These are phyloP conservation scores for Acronicta aceris DNA, from an alignment of 2,888 invertebrate genomes.

Conservation along the genomic window DNA sequence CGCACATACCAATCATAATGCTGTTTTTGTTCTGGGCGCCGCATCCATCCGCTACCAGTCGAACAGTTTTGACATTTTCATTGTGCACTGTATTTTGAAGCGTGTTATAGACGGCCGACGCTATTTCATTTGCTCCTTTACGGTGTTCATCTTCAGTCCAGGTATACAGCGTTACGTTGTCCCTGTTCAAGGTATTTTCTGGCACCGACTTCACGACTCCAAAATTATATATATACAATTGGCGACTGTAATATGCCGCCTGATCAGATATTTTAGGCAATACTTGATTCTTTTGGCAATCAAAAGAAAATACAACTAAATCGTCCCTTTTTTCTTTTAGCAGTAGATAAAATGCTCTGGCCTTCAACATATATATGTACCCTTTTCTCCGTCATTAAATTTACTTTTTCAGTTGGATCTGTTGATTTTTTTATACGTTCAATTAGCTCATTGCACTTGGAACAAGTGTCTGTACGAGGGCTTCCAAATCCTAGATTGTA, in stretches of 20 bases:
- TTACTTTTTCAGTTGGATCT: constrained; percentile 14
- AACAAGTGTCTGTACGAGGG: too few species aligned
- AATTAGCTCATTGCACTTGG: too few species aligned
- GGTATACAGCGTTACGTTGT: constrained; percentile 48
- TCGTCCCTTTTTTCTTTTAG: constrained; percentile 29
- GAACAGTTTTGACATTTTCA: constrained; percentile 37
- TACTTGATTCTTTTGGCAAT: constrained; percentile 46
- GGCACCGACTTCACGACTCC: constrained; percentile 43
- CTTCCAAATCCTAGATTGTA: too few species aligned
- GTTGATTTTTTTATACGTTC: constrained; percentile 1
- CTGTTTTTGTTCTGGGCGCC: constrained; percentile 54
- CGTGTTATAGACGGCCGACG: constrained; percentile 50
- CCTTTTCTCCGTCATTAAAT: constrained; percentile 36
- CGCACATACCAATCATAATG: constrained; percentile 51
- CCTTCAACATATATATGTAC: constrained; percentile 33
- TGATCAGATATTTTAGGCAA: constrained; percentile 55
- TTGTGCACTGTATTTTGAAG: constrained; percentile 20
- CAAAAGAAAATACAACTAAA: constrained; percentile 26
- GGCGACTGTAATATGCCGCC: constrained; percentile 53
- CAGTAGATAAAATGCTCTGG: constrained; percentile 40
- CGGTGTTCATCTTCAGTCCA: constrained; percentile 54
- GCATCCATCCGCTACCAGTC: constrained; percentile 52
- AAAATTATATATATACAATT: constrained; percentile 59
- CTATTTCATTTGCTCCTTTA: constrained; percentile 57
- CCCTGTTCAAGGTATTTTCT: constrained; percentile 39